phyloP scores from a whole-genome alignment of 64 coral and sea anemone species.

The Porites lutea region DNA sequence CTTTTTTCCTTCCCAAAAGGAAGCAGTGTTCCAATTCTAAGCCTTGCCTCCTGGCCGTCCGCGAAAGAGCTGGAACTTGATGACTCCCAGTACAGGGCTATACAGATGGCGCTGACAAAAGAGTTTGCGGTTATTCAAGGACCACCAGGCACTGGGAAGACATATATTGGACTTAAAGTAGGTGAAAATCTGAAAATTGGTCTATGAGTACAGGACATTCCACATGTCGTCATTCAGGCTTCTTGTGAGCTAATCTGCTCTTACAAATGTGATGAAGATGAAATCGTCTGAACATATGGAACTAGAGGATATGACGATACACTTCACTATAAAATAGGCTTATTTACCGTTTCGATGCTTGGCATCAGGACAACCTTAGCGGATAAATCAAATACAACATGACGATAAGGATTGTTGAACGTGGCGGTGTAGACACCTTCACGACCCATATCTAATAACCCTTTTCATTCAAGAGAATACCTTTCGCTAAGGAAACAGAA shows the following conservation, averaged over 20 bases:
- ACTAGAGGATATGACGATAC: too few species aligned
- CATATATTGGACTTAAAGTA: conserved; percentile 88
- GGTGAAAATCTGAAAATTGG: neutral
- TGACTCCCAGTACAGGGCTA: conserved; percentile 68
- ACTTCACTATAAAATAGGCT: too few species aligned
- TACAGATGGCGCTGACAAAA: conserved; percentile 84
- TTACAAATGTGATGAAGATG: neutral
- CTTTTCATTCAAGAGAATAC: too few species aligned
- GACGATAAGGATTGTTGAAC: too few species aligned
- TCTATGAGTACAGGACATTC: neutral
- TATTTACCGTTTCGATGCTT: too few species aligned
- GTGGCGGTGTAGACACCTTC: too few species aligned
- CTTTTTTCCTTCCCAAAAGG: neutral
- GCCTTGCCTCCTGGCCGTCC: conserved; percentile 67
- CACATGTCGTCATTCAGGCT: neutral
- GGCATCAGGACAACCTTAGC: too few species aligned
- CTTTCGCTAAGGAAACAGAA: too few species aligned
- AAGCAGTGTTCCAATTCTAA: conserved; percentile 38
- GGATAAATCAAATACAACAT: too few species aligned
- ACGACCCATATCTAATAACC: too few species aligned
- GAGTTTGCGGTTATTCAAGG: conserved; percentile 90
- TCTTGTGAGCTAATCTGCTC: neutral
- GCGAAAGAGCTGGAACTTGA: conserved; percentile 76
- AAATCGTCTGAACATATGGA: too few species aligned
- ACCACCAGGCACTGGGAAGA: conserved; percentile 83